Evolutionary conservation across 2,888 invertebrate genomes (phyloP).

Genomic region (Cryptosula pallasiana): DNA sequence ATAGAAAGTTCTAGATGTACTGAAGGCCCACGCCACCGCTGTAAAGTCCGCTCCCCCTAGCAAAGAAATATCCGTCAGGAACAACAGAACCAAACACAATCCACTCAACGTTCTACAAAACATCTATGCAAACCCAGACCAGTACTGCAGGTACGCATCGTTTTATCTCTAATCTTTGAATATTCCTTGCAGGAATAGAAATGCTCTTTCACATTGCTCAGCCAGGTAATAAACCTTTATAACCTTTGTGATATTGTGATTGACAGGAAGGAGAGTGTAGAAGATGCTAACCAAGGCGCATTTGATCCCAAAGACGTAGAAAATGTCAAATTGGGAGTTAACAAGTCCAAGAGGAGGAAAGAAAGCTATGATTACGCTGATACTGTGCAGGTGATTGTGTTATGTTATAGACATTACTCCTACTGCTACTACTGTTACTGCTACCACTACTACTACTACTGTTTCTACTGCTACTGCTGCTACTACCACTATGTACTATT

Average conservation of each 20-base stretch:
- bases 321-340: constrained; percentile 32
- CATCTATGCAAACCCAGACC: constrained; percentile 47
- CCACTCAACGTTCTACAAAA: constrained; percentile 47
- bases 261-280: constrained; percentile 29
- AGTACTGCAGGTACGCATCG: constrained; percentile 40
- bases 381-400: constrained; percentile 49
- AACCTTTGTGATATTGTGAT: too few species aligned
- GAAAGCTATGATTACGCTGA: constrained; percentile 50
- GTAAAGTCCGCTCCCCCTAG: constrained; percentile 39
- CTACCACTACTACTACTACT: too few species aligned
- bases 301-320: constrained; percentile 43
- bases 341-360: not conserved
- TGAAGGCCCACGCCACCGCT: constrained; percentile 44
- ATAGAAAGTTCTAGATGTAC: constrained; percentile 47
- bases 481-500: too few species aligned
- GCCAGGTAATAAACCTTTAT: too few species aligned
- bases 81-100: constrained; percentile 39
- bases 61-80: constrained; percentile 38
- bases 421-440: too few species aligned
- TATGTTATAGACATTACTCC: too few species aligned
- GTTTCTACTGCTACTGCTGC: too few species aligned
- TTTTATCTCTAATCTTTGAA: too few species aligned
- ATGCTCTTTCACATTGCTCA: too few species aligned
- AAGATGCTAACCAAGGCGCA: constrained; percentile 33
- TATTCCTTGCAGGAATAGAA: too few species aligned